Conservation (phyloP, 2,797 vertebrate genomes). For the Rallus crepitans region DNA sequence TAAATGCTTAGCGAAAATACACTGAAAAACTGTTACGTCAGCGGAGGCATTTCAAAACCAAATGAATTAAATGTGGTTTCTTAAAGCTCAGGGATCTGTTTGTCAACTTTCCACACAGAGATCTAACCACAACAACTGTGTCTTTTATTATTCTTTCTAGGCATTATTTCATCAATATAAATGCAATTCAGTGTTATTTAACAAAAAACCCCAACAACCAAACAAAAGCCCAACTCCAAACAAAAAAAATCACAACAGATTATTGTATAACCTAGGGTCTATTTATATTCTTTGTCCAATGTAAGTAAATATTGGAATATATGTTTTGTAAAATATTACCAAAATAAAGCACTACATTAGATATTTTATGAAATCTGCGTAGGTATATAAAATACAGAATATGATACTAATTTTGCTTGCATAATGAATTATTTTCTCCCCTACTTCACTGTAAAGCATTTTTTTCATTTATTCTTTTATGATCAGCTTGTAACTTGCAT, state of each 20-base stretch:
- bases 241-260: not conserved
- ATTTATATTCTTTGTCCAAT: conserved; percentile 82
- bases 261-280: conserved; percentile 79
- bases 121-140: conserved; percentile 80
- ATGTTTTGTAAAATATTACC: conserved; percentile 69
- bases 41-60: conserved; percentile 52
- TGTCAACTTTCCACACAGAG: conserved; percentile 59
- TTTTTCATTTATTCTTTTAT: not conserved
- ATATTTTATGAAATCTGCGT: not conserved
- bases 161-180: conserved; percentile 77
- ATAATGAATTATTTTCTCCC: not conserved
- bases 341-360: conserved; percentile 58
- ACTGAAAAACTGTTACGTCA: conserved; percentile 43
- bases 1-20: not conserved
- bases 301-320: conserved; percentile 78
- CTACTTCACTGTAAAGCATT: not conserved
- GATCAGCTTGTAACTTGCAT: not conserved
- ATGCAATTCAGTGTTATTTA: not conserved
- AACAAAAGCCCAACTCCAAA: no score
- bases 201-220: no score
- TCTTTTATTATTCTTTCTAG: conserved; percentile 82
- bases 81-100: conserved; percentile 61
- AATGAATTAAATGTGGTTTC: conserved; percentile 69
- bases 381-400: not conserved
- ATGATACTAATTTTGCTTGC: not conserved